These are phyloP conservation scores for Circaetus cinerascens DNA, from an alignment of 2,113 vertebrate species.

Conservation along the genomic window DNA sequence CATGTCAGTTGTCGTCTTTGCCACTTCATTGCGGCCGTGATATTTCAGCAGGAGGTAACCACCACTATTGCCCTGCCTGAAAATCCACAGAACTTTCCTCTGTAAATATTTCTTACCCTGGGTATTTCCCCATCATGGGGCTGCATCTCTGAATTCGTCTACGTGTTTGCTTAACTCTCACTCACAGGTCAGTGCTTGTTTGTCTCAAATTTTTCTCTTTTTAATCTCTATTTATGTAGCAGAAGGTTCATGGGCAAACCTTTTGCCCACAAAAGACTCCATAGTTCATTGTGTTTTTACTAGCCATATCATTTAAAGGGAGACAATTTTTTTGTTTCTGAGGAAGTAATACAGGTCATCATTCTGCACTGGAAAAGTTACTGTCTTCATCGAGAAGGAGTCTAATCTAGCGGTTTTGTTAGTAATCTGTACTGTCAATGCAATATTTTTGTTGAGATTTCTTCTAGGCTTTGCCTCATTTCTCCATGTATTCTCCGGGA, in stretches of 20 bases:
- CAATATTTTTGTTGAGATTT: not conserved
- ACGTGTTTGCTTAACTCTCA: not conserved
- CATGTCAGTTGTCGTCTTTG: slow-evolving; percentile 53
- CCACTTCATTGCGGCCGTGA: slow-evolving; percentile 49
- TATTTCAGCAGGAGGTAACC: slow-evolving; percentile 49
- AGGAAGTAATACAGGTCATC: not conserved
- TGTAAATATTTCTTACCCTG: slow-evolving; percentile 1
- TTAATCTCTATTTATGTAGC: not conserved
- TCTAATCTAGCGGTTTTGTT: not conserved
- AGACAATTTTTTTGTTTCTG: not conserved
- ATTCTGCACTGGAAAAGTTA: not conserved
- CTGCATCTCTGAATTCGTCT: not conserved
- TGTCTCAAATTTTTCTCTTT: not conserved
- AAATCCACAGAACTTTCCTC: slow-evolving; percentile 22
- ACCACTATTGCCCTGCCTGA: not conserved
- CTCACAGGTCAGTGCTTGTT: slow-evolving; percentile 15
- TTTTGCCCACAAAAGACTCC: not conserved
- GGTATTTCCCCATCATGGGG: not conserved
- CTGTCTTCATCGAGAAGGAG: not conserved
- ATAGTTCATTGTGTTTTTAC: not conserved
- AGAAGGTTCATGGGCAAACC: not conserved
- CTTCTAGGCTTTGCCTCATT: not conserved
- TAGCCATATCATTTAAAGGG: not conserved
- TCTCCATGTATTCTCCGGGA: not conserved
- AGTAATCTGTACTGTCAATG: fast-evolving